Base-by-base conservation (phyloP, 2,888 invertebrate species). In the Apamea anceps region DNA sequence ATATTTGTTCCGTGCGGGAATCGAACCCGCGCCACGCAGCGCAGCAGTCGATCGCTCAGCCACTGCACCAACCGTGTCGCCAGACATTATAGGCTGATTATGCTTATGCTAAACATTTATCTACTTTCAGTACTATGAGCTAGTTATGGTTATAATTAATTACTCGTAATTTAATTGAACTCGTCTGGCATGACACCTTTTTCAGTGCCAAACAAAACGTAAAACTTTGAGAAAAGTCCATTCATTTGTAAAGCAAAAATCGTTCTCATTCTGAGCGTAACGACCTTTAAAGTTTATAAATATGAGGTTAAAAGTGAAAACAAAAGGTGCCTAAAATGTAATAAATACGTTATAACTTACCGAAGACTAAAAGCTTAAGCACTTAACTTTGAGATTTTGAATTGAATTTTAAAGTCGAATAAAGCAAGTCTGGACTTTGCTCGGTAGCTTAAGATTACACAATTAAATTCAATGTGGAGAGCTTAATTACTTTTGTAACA, bases 331-430 rank as follows among this genome's bases (percentile, higher is more conserved):
- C 68, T 70, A 67, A 77, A 85, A 68, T 18, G 74, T 79, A 75
- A 71, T 88, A 79, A 88, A 86, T 86, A 79, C 70, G 68, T 77
- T 37, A 79, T 66, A 85, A 88, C 67, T 82, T 82, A 42, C 13
- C 63, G 45, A 73, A 79, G 73, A 65, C 73, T 79, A 75, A 77
- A 70, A 76, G 75, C 79, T 84, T 77, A 75, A 78, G 79, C 48
- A 85, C 85, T 79, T 73, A 79, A 65, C 67, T 80, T 84, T 32
- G 42, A 84, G 79, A 75, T 79, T 80, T 62, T 67, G 78, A 87
- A 87, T 84, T 87, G 67, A 87, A 87, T 84, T 88, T 80, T 80
- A 79, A 89, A 89, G 77, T 78, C 65, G 67, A 72, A 84, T 83
- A 82, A 66, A 87, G 65, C 79, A 81, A 81, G 86, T 75, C 84